Evolutionary conservation across 2,113 vertebrate species (phyloP).

Genomic region (Prinia subflava): DNA sequence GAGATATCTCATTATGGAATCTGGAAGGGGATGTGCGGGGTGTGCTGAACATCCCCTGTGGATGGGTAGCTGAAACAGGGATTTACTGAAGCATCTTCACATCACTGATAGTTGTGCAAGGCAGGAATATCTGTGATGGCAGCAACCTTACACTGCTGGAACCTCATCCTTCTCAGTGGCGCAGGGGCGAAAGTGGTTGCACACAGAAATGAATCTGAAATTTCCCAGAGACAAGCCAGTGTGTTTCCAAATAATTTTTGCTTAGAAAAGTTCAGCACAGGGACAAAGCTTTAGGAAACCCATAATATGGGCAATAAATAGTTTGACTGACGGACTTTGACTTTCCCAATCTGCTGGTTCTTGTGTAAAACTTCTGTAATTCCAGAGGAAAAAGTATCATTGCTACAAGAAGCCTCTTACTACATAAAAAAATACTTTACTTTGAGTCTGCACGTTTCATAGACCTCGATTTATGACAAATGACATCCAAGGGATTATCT

Average conservation of each 20-base stretch:
- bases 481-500: neutral
- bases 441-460: neutral
- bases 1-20: neutral
- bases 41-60: neutral
- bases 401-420: neutral
- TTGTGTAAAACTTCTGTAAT: neutral
- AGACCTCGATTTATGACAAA: neutral
- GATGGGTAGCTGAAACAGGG: neutral
- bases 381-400: neutral
- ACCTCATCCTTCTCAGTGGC: neutral
- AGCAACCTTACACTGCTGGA: neutral
- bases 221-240: neutral
- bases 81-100: neutral
- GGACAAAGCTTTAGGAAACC: neutral
- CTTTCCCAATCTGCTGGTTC: neutral
- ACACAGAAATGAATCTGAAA: neutral
- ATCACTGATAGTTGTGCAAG: neutral
- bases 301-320: neutral
- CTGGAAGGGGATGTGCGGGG: rapidly evolving
- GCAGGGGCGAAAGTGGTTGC: rapidly evolving
- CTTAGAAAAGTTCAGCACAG: neutral
- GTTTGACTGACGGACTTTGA: neutral
- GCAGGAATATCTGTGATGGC: neutral
- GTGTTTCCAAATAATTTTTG: neutral
- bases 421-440: neutral